phyloP scores from a whole-genome alignment of 2,113 vertebrate species.

The Megaceryle torquata region DNA sequence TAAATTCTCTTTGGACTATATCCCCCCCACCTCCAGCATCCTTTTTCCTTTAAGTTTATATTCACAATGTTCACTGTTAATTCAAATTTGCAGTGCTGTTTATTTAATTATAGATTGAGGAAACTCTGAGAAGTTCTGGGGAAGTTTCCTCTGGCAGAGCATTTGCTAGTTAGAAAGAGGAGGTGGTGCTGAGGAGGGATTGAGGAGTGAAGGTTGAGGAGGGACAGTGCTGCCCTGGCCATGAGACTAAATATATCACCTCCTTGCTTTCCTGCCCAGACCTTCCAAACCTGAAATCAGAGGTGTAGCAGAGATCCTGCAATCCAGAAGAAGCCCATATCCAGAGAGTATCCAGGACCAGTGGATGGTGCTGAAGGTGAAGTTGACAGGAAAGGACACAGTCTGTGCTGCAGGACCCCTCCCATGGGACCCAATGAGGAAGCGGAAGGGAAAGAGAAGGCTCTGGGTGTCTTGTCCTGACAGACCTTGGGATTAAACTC shows the following conservation, averaged over 20 bases:
- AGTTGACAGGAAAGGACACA: neutral
- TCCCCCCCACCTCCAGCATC: neutral
- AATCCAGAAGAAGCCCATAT: neutral
- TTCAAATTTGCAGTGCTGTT: neutral
- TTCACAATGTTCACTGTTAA: neutral
- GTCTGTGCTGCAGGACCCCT: neutral
- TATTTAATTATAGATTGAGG: neutral
- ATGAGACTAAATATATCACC: neutral
- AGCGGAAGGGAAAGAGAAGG: neutral
- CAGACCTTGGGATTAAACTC: neutral
- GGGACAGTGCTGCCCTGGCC: accelerated
- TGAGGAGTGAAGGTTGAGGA: neutral
- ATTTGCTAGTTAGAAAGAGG: neutral
- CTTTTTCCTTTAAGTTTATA: neutral
- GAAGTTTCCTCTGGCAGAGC: neutral
- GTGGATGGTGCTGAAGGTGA: neutral
- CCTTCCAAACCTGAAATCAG: neutral
- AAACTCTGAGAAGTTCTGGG: neutral
- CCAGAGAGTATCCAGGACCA: neutral
- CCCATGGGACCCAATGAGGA: neutral
- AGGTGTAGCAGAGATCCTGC: neutral
- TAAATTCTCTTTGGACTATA: neutral
- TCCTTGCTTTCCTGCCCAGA: neutral
- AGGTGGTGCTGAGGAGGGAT: too few relatives aligned
- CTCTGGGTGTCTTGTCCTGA: neutral